Conservation (phyloP, 2,797 vertebrate genomes). For the Acomys russatus region DNA sequence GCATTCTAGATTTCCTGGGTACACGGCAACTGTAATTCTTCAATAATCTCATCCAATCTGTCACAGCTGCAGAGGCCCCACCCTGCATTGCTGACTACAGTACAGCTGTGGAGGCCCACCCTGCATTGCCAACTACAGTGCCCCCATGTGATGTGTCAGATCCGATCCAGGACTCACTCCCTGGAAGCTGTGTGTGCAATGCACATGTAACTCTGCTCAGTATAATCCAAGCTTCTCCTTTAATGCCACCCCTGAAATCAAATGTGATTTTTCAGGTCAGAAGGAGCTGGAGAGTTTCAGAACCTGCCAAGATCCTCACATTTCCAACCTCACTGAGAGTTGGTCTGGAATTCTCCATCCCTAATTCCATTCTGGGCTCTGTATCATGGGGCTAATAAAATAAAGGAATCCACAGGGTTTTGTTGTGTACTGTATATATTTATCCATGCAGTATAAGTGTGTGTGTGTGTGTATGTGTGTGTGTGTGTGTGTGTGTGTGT, state of each 20-base stretch:
- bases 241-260: neutral
- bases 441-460: neutral
- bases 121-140: rapidly evolving
- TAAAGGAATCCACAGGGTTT: neutral
- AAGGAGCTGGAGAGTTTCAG: constrained; percentile 2
- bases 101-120: neutral
- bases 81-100: neutral
- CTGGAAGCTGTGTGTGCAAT: neutral
- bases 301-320: neutral
- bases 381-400: neutral
- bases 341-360: neutral
- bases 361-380: neutral
- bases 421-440: neutral
- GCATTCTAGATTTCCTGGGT: neutral
- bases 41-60: neutral
- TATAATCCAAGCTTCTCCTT: neutral
- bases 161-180: neutral
- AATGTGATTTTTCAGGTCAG: neutral
- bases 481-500: too few relatives aligned
- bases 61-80: neutral
- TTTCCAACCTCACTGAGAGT: neutral
- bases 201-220: neutral
- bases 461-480: neutral
- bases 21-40: neutral
- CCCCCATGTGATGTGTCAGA: neutral